Evolutionary conservation across 2,797 vertebrate species (phyloP).

Genomic region (Etheostoma perlongum): DNA sequence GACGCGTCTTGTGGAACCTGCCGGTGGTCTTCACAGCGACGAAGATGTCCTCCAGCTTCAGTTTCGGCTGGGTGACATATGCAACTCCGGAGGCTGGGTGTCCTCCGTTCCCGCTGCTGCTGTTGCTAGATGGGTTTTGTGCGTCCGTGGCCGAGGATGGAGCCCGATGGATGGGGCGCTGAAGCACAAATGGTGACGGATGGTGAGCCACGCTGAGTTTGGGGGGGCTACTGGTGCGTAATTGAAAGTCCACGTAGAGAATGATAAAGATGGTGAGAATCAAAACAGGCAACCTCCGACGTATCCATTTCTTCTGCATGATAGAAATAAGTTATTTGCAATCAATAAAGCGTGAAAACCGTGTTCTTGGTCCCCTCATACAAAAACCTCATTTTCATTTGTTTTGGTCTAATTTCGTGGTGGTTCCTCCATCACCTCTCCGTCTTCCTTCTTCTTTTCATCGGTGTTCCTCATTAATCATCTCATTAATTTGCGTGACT

Average conservation of each 20-base stretch:
- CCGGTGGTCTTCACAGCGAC: conserved; percentile 92
- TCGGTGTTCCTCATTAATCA: neutral
- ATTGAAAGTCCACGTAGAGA: conserved; percentile 78
- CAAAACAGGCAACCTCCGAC: conserved; percentile 62
- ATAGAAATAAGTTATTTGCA: neutral
- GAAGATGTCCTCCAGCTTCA: conserved; percentile 86
- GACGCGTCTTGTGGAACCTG: conserved; percentile 89
- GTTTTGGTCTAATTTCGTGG: conserved; percentile 2
- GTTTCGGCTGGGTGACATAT: neutral
- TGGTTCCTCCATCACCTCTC: conserved; percentile 38
- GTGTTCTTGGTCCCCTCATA: neutral
- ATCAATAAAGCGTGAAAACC: neutral
- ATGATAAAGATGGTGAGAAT: conserved; percentile 74
- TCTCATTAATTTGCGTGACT: too few species aligned
- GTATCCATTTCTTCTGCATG: conserved; percentile 72
- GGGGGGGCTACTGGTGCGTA: conserved; percentile 56
- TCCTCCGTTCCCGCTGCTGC: neutral
- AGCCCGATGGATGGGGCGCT: conserved; percentile 18
- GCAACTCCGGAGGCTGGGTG: accelerated
- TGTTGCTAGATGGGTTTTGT: neutral
- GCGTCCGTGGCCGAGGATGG: neutral
- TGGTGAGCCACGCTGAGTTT: conserved; percentile 7
- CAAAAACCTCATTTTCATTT: conserved; percentile 16
- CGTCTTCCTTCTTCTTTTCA: conserved; percentile 25
- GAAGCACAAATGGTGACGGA: neutral